phyloP scores from a whole-genome alignment of 2,113 vertebrate genomes.

The Pelecanoides urinatrix region DNA sequence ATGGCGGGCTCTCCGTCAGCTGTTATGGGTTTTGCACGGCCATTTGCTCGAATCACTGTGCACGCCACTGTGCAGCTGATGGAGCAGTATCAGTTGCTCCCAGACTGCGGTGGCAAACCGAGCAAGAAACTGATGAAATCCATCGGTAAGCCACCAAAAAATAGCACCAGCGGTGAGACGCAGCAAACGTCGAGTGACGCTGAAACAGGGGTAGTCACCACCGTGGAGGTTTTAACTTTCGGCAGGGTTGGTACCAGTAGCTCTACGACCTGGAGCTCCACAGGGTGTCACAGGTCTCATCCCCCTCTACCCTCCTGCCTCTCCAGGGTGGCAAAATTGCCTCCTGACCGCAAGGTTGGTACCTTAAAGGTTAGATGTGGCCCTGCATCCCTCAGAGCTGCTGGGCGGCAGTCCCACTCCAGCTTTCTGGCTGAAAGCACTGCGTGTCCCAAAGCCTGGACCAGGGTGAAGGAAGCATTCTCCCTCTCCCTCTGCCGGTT shows the following conservation, averaged over 20 bases:
- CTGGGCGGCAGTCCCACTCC: background rate
- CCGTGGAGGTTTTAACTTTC: background rate
- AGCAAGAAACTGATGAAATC: background rate
- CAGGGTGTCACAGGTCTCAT: background rate
- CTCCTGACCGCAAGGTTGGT: background rate
- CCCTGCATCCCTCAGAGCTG: background rate
- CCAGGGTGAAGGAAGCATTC: background rate
- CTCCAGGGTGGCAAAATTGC: fast-evolving
- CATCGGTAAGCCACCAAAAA: background rate
- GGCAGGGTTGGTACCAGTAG: background rate
- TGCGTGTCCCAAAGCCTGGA: fast-evolving
- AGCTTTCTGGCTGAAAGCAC: background rate
- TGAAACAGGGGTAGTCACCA: background rate
- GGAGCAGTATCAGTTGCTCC: background rate
- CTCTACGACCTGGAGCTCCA: background rate
- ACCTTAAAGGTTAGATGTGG: background rate
- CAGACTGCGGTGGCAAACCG: background rate
- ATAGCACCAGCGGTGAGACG: background rate
- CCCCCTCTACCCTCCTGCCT: background rate
- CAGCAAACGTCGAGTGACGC: fast-evolving
- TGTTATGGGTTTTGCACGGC: background rate
- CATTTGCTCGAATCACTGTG: background rate
- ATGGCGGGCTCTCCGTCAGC: fast-evolving
- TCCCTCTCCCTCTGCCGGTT: background rate
- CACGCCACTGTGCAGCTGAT: background rate